Conservation (phyloP, 2,113 vertebrate species). For the Atrichornis clamosus region DNA sequence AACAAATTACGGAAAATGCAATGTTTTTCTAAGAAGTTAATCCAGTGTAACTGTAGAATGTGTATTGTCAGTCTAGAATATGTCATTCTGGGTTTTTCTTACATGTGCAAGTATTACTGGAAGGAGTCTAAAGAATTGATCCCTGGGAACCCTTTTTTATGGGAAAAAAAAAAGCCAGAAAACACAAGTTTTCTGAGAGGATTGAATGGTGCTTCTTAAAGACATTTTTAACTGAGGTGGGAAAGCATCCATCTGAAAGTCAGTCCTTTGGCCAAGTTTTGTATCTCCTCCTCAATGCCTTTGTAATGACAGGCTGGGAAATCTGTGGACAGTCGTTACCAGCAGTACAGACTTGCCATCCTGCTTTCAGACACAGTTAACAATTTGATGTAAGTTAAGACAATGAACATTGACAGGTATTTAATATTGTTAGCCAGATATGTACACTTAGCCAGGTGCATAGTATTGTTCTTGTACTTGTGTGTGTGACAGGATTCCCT, state of each 20-base stretch:
- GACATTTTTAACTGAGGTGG: neutral
- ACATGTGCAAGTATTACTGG: neutral
- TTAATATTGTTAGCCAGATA: neutral
- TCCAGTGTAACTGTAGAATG: neutral
- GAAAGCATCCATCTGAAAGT: neutral
- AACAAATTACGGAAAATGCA: constrained; percentile 23
- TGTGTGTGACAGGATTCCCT: neutral
- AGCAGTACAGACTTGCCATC: no score
- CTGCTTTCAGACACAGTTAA: neutral
- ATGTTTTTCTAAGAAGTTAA: neutral
- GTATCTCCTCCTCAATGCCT: neutral
- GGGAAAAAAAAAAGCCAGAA: neutral
- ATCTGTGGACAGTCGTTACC: neutral
- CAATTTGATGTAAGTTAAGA: neutral
- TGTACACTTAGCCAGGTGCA: neutral
- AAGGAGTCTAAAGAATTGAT: neutral
- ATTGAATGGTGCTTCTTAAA: neutral
- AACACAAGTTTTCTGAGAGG: neutral
- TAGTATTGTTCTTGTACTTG: neutral
- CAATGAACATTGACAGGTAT: neutral
- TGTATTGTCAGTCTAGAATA: neutral
- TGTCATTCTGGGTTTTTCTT: neutral
- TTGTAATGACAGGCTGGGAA: neutral
- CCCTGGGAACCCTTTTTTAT: neutral
- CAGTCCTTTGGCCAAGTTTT: neutral